Percentiles rank a stretch among this genome's conserved stretches.
Evolutionary conservation across 2,888 invertebrate genomes (phyloP).

Genomic region (Parnassius apollo): DNA sequence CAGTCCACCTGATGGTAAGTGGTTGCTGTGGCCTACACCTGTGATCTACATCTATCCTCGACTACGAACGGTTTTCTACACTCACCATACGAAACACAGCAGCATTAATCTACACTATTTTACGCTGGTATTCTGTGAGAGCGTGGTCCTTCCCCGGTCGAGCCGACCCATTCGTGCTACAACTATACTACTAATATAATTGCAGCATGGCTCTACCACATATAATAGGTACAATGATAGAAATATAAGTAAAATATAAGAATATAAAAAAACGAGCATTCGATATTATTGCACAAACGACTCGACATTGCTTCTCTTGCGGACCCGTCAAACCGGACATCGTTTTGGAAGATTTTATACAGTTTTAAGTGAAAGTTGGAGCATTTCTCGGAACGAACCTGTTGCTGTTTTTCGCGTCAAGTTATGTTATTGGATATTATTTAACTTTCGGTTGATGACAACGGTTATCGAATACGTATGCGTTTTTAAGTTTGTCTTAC

Average conservation of each 20-base stretch:
- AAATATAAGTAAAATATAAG: background rate
- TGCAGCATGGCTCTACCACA: too few relatives aligned
- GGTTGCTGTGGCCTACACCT: too few relatives aligned
- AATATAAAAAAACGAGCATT: background rate
- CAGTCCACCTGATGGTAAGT: too few relatives aligned
- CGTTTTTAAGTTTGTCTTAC: constrained; percentile 34
- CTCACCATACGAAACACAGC: too few relatives aligned
- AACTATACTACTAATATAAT: too few relatives aligned
- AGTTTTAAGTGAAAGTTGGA: constrained; percentile 64
- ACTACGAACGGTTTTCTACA: too few relatives aligned
- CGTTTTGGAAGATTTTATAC: constrained; percentile 51
- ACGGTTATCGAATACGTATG: constrained; percentile 52
- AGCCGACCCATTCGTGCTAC: too few relatives aligned
- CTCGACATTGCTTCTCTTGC: constrained; percentile 33
- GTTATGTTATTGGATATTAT: constrained; percentile 59
- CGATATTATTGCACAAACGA: constrained; percentile 30
- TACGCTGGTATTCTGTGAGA: too few relatives aligned
- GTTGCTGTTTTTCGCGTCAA: constrained; percentile 54
- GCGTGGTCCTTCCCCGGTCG: too few relatives aligned
- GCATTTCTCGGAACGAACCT: constrained; percentile 62
- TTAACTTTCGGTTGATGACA: constrained; percentile 61
- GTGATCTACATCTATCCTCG: too few relatives aligned
- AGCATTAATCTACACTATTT: too few relatives aligned
- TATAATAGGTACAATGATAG: too few relatives aligned
- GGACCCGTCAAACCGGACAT: constrained; percentile 58